Conservation (phyloP, 2,888 invertebrate species). For the Mycogona germanica region DNA sequence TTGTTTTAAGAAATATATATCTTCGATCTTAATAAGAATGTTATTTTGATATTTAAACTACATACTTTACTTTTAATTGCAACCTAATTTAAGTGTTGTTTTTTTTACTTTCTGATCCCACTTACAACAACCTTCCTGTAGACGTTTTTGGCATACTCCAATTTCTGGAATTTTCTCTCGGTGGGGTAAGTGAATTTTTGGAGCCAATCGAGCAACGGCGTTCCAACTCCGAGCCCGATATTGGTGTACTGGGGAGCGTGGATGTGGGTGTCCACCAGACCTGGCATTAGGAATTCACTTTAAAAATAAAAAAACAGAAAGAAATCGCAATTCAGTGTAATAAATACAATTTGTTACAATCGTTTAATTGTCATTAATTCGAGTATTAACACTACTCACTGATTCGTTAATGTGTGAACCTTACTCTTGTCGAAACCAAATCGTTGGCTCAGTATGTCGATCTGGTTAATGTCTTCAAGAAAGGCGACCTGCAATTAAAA, state of each 20-base stretch:
- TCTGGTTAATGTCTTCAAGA: constrained; percentile 1
- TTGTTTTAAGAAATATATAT: not conserved
- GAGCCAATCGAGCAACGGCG: constrained; percentile 70
- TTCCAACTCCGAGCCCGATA: constrained; percentile 66
- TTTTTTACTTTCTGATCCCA: not conserved
- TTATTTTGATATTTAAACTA: too few species aligned
- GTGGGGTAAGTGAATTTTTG: constrained; percentile 72
- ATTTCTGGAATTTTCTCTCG: constrained; percentile 55
- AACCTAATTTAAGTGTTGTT: not conserved
- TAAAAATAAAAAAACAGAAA: constrained; percentile 9
- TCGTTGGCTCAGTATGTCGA: not conserved
- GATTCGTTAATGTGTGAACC: constrained; percentile 7
- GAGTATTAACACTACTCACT: too few species aligned
- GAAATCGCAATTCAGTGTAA: not conserved
- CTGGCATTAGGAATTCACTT: constrained; percentile 61
- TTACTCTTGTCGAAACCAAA: not conserved
- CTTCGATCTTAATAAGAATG: constrained; percentile 9
- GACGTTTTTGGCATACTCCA: constrained; percentile 51
- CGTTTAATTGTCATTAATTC: too few species aligned
- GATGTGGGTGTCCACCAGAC: constrained; percentile 77
- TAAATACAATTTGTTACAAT: too few species aligned
- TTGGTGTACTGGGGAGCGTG: constrained; percentile 85
- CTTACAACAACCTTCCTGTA: constrained; percentile 71
- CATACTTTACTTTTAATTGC: not conserved
- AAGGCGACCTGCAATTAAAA: constrained; percentile 4